Conservation (phyloP, 2,113 vertebrate genomes). For the Prietella phreatophila region DNA sequence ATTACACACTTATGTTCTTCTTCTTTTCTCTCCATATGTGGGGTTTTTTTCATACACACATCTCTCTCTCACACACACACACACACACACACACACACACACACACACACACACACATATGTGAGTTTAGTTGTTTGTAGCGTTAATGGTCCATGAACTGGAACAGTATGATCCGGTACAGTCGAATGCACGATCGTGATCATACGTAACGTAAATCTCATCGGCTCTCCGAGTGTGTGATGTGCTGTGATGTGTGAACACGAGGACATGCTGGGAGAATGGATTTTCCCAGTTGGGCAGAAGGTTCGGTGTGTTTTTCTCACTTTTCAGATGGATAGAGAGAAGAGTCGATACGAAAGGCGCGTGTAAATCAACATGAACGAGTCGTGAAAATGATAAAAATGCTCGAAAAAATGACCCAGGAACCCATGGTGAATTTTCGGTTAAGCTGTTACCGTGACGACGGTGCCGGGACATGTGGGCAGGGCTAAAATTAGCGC, state of each 20-base stretch:
- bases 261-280: neutral
- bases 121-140: neutral
- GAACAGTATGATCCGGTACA: constrained; percentile 1
- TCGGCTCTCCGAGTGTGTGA: neutral
- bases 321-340: neutral
- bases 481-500: neutral
- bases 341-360: neutral
- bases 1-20: neutral
- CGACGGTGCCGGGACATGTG: neutral
- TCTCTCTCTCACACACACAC: neutral
- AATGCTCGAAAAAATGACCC: neutral
- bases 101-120: neutral
- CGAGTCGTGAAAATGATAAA: neutral
- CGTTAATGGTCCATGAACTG: constrained; percentile 6
- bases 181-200: neutral
- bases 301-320: neutral
- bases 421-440: neutral
- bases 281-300: neutral
- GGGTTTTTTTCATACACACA: neutral
- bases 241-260: neutral
- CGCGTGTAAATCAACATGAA: neutral
- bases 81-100: too few species aligned
- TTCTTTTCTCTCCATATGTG: neutral
- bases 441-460: neutral
- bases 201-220: neutral